Conservation (phyloP, 2,113 vertebrate genomes). For the Neopipo cinnamomea region DNA sequence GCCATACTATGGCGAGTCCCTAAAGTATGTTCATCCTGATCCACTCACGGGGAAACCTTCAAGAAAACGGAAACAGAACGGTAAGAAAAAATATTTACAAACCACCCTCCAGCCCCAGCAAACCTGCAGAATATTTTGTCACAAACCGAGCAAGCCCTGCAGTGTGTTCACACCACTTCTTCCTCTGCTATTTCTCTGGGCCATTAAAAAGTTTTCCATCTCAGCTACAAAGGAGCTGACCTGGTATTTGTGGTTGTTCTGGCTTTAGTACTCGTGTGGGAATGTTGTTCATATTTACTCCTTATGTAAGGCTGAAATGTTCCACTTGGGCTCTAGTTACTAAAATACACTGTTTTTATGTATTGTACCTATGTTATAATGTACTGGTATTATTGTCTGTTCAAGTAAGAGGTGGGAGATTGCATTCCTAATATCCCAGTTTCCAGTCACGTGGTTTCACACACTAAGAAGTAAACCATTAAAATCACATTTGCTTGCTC, state of each 20-base stretch:
- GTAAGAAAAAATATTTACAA: conserved; percentile 61
- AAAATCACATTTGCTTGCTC: background rate
- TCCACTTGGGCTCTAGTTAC: background rate
- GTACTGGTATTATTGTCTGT: background rate
- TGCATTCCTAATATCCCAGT: background rate
- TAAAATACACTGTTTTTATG: background rate
- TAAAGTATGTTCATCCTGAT: conserved; percentile 94
- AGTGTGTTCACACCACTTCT: background rate
- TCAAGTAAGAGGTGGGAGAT: background rate
- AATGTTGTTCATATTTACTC: background rate
- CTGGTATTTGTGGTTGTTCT: background rate
- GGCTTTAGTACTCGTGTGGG: background rate
- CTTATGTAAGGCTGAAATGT: background rate
- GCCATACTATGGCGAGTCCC: conserved; percentile 98
- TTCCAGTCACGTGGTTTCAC: background rate
- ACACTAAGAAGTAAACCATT: background rate
- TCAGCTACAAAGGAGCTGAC: background rate
- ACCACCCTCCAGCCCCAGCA: conserved; percentile 6
- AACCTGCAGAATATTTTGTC: background rate
- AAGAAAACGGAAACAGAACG: conserved; percentile 66
- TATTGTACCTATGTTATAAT: background rate
- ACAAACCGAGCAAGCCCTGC: background rate
- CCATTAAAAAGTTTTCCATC: background rate
- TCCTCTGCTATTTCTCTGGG: background rate
- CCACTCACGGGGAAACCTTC: conserved; percentile 93